Base-by-base conservation (phyloP, 2,113 vertebrate genomes). In the Epinephelus cyanopodus region DNA sequence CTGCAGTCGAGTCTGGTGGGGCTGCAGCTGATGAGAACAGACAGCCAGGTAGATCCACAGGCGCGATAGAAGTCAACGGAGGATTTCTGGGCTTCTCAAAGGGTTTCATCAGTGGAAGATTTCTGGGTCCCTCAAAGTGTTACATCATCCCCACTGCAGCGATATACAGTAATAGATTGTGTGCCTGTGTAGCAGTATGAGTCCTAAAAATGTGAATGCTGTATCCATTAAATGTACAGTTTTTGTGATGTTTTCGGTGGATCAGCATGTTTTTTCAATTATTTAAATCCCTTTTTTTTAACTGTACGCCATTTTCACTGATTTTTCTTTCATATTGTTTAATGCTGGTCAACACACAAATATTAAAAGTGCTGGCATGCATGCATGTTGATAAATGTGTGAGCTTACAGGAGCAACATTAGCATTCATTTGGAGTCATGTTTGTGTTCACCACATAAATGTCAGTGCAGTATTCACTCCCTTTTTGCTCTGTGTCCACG, bases 61-160 rank as follows among this genome's bases (percentile, higher is more conserved):
- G 6, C 56, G 1, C 6, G 87, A 87, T 88, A 79, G 77, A 67
- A 85, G 82, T 78, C 84, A 72, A 69, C 60, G 8, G 60, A 88
- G 87, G 77, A 90, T 91, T 92, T 87, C 87, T 37, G 63, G 81
- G 78, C 85, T 86, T 67, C 82, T 86, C 50, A 7, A 39, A 83
- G 79, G 87, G 84, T 93, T 93, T 92, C 92, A 72, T 93, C 92
- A 92, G 87, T 75, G 79, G 72, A 84, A 64, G 79, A 91, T 93
- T 93, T 93, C 90, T 83, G 79, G 74, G 83, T 86, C 87, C 90
- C 76, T 90, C 82, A 50, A 60, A 81, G 74, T 85, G 76, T 93
- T 93, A 81, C 92, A 93, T 93, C 92, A 93, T 73, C 50, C 77
- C 60, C 74, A 23, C 83, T 74, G 79, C 87, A 88, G 64, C n/a